A percentile compares a stretch with the other conserved stretches of the same genome.
These are phyloP conservation scores for Motacilla tschutschensis DNA, from an alignment of 2,113 vertebrate species.

Conservation along the genomic window DNA sequence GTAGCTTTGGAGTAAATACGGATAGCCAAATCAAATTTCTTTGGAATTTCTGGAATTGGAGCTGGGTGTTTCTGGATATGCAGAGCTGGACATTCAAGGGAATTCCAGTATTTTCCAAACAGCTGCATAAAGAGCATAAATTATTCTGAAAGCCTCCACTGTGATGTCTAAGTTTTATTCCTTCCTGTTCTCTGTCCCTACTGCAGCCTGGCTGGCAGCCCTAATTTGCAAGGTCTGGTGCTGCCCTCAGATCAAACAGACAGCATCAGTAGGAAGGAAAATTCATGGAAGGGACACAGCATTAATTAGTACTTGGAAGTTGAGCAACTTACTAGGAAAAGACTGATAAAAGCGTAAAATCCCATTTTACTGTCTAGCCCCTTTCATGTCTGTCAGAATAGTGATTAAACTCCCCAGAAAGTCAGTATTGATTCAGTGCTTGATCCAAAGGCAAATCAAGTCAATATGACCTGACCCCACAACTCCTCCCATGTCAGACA, in stretches of 20 bases:
- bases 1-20: not conserved
- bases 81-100: not conserved
- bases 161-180: not conserved
- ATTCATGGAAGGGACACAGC: not conserved
- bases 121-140: not conserved
- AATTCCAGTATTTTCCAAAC: not conserved
- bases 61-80: not conserved
- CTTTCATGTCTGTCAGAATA: conserved; percentile 3
- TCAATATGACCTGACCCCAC: not conserved
- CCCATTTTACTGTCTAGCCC: not conserved
- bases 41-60: not conserved
- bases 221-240: not conserved
- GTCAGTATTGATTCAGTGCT: not conserved
- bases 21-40: not conserved
- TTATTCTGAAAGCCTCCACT: not conserved
- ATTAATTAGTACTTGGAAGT: conserved; percentile 22
- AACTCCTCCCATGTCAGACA: not conserved
- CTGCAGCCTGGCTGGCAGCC: not conserved
- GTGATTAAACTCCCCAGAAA: not conserved
- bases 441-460: conserved; percentile 2
- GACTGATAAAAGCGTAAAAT: not conserved
- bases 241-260: not conserved
- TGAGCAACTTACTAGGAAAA: not conserved
- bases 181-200: not conserved
- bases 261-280: not conserved